These are phyloP conservation scores for Scatophagus argus DNA, from an alignment of 2,113 vertebrate genomes.

Conservation along the genomic window DNA sequence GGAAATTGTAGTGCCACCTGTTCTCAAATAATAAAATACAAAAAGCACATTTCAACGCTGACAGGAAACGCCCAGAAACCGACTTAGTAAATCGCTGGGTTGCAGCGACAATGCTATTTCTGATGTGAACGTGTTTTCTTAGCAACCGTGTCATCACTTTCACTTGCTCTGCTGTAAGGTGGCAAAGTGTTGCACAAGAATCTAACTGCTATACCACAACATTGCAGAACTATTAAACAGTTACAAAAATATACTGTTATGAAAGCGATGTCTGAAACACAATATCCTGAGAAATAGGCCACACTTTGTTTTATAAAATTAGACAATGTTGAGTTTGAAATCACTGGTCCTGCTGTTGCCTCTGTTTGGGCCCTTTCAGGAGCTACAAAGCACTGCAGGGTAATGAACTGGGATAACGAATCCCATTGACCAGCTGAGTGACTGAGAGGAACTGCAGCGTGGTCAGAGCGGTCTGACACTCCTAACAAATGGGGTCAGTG, in stretches of 20 bases:
- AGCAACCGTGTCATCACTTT: slow-evolving; percentile 48
- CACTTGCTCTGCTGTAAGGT: slow-evolving; percentile 21
- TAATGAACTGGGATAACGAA: too few species aligned
- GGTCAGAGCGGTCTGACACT: slow-evolving; percentile 31
- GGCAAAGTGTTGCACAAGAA: slow-evolving; percentile 28
- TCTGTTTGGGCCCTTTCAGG: neutral
- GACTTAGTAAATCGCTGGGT: neutral
- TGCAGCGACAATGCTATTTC: neutral
- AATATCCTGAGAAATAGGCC: neutral
- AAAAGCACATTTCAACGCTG: neutral
- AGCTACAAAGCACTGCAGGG: neutral
- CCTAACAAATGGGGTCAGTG: slow-evolving; percentile 35
- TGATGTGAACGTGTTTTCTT: neutral
- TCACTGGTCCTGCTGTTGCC: neutral
- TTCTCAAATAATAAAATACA: slow-evolving; percentile 7
- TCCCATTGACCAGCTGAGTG: slow-evolving; percentile 8
- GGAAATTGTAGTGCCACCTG: slow-evolving; percentile 16
- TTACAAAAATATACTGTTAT: slow-evolving; percentile 15
- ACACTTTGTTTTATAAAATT: neutral
- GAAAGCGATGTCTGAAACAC: neutral
- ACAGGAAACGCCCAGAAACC: neutral
- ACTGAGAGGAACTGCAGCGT: slow-evolving; percentile 9
- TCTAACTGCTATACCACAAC: slow-evolving; percentile 55
- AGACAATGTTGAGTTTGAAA: neutral
- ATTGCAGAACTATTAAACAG: slow-evolving; percentile 50